Base-by-base conservation (phyloP, 1,140 invertebrate species). In the Orchesella cincta region DNA sequence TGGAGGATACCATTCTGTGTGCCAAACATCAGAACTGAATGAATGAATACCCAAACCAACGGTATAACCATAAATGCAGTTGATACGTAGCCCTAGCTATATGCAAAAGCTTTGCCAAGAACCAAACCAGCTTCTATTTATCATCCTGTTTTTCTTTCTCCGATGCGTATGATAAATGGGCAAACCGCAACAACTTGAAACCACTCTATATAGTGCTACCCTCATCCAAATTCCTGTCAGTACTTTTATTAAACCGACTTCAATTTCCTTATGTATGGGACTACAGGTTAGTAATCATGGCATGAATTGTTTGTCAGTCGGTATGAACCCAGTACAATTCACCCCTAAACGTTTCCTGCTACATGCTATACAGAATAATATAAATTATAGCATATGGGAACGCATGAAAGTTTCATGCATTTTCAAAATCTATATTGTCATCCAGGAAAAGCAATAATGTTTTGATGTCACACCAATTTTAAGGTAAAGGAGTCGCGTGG, bases 231-330 rank as follows among this genome's bases (percentile, higher is more conserved):
- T 57, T 57, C 52, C 23, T n/a, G 52, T 57, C 52, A 57, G 52
- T 57, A 57, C 8, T 57, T 57, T 57, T 57, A 57, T 57, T n/a
- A 57, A 57, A 57, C 52, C 14, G 23, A 57, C 52, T 57, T 57
- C 52, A 57, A 57, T 57, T 57, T 57, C 52, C 52, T 57, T 14
- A 57, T 5, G 5, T n/a, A 57, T n/a, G 23, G 14, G 3, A 23
- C 39, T 46, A 57, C 23, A 57, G 23, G 52, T 57, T n/a, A 5
- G 52, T 14, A 57, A 8, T 46, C 39, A 46, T 46, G 39, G 20
- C 39, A 12, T 46, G 39, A 46, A 20, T 20, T 12, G 39, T 46
- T 12, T 20, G 8, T 46, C 20, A 46, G 39, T 46, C 8, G 39
- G 8, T 46, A 12, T 46, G 8, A 8, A 20, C 20, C 39, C 20